Base-by-base conservation (phyloP, 1,140 invertebrate species). In the Drosophila takahashii region DNA sequence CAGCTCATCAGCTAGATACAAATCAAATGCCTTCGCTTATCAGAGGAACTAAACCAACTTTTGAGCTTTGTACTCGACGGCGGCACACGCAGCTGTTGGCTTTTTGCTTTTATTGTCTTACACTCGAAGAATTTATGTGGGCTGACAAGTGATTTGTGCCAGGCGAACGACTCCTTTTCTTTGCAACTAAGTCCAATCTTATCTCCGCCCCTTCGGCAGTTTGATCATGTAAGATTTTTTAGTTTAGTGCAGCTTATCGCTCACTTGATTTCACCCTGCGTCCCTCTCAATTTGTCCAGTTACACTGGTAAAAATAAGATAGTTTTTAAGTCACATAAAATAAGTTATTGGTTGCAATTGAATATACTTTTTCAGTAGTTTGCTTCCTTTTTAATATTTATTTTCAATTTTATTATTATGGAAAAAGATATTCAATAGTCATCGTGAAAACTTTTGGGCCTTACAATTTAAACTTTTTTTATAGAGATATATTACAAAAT, bases 171-270 rank as follows among this genome's bases (percentile, higher is more conserved):
- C 64, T 70, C 34, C 62, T 37, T 57, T 16, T 10, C 26, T 13
- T 11, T 51, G 48, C 48, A 51, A 48, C 32, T 34, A 45, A 70
- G 50, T 48, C 62, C n/a, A 5, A 84, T 83, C 79, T 83, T 84
- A 83, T 83, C 80, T 39, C 16, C 29, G 3, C 32, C 48, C 26
- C 62, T 67, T 69, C 6, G 29, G 18, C 39, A 62, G 42, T 66
- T 8, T 50, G 72, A 42, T 77, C 60, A 77, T 81, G 79, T 81
- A 66, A 77, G 60, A 81, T 81, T 81, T 61, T 62, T 44, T 57
- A 56, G 62, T 54, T 67, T 67, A 16, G 34, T 69, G 16, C 26
- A 27, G 67, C 67, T 70, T 70, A 70, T 70, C 67, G 67, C 67
- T 50, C 8, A 26, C 26, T 27, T 18, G 27, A 67, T 18, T 67